These are phyloP conservation scores for Urocolius indicus DNA, from an alignment of 2,113 vertebrate genomes.

Conservation along the genomic window DNA sequence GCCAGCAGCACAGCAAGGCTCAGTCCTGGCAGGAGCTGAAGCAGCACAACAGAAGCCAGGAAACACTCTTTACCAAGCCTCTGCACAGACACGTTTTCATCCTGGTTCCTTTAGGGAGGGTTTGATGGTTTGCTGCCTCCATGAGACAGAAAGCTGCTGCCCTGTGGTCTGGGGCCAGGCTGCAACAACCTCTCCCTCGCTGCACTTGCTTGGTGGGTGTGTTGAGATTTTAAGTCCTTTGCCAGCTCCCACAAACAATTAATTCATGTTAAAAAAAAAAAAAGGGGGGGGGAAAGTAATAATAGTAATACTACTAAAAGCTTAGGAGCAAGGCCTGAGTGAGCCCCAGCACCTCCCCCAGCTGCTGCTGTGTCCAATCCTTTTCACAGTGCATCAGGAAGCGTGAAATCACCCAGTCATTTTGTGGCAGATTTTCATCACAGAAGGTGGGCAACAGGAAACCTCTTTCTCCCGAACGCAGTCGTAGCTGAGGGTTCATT, in stretches of 20 bases:
- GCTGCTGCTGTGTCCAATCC: conserved; percentile 51
- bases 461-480: neutral
- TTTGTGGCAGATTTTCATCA: conserved; percentile 53
- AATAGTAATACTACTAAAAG: neutral
- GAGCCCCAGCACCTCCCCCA: neutral
- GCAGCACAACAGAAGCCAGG: neutral
- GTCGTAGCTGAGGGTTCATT: neutral
- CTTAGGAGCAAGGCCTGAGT: neutral
- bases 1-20: neutral
- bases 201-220: neutral
- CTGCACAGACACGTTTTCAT: neutral
- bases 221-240: neutral
- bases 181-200: neutral
- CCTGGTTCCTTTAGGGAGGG: neutral
- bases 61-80: neutral
- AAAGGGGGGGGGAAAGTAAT: neutral
- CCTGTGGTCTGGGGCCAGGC: neutral
- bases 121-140: neutral
- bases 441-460: conserved; percentile 33
- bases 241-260: neutral
- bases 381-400: conserved; percentile 52
- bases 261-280: neutral
- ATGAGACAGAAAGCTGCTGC: neutral
- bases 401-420: conserved; percentile 52
- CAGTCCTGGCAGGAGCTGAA: no score